These are phyloP conservation scores for Macaca mulatta DNA, from an alignment of 2,113 vertebrate species.

Conservation along the genomic window DNA sequence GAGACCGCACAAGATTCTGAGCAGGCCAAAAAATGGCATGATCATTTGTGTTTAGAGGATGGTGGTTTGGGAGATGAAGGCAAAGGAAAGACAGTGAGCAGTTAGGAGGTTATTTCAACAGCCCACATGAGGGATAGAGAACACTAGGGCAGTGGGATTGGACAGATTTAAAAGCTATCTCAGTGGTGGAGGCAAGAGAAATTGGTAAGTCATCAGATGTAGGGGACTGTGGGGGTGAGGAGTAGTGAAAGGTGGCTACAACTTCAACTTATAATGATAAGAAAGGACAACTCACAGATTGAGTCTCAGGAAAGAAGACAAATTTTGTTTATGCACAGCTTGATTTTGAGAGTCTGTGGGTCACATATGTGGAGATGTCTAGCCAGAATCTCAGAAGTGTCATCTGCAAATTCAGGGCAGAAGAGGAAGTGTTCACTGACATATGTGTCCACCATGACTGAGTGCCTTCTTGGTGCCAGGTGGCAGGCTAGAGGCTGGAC, in stretches of 20 bases:
- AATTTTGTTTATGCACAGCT: neutral
- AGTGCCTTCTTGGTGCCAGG: neutral
- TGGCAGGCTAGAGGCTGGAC: neutral
- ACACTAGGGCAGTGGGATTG: neutral
- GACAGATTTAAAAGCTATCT: neutral
- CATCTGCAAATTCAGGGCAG: neutral
- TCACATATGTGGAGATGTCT: neutral
- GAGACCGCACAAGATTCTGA: neutral
- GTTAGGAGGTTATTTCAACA: neutral
- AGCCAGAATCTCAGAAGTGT: neutral
- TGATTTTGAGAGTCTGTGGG: neutral
- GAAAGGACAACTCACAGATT: neutral
- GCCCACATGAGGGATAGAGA: neutral
- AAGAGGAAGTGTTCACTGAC: neutral
- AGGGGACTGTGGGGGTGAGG: neutral
- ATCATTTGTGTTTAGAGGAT: neutral
- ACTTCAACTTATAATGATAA: neutral
- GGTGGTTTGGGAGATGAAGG: neutral
- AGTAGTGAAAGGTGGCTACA: neutral
- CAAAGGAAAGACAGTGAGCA: neutral
- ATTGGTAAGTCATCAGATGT: neutral
- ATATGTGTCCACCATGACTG: fast-evolving
- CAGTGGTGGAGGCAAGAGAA: neutral
- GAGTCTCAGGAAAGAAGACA: neutral
- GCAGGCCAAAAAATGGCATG: neutral